phyloP scores from a whole-genome alignment of 1,140 invertebrate genomes.

The Laodelphax striatellus region DNA sequence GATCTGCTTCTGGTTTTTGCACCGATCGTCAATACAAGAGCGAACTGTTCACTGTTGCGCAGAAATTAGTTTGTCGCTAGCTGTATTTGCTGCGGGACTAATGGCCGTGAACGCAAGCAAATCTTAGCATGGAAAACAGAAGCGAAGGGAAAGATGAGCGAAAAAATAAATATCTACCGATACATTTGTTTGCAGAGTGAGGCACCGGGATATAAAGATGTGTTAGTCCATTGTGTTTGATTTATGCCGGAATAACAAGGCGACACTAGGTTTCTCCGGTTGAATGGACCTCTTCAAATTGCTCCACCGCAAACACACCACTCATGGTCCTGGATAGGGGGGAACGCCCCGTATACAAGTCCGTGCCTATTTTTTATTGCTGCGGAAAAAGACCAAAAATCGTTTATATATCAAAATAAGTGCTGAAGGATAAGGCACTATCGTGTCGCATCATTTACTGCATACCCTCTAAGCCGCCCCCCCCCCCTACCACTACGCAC shows the following conservation, averaged over 20 bases:
- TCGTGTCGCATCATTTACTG: too few relatives aligned
- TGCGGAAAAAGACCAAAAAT: background rate
- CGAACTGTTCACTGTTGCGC: too few relatives aligned
- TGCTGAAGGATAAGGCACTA: too few relatives aligned
- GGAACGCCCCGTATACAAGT: background rate
- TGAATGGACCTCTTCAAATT: background rate
- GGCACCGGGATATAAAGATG: background rate
- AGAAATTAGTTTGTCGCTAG: too few relatives aligned
- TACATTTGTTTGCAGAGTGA: background rate
- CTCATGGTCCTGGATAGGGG: background rate
- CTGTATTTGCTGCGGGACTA: too few relatives aligned
- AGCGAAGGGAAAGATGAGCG: background rate
- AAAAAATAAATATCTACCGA: background rate
- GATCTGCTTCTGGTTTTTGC: too few relatives aligned
- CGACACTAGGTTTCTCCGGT: background rate
- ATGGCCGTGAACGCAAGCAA: too few relatives aligned
- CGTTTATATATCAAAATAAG: too few relatives aligned
- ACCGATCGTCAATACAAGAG: too few relatives aligned
- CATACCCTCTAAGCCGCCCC: too few relatives aligned
- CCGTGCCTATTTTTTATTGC: background rate
- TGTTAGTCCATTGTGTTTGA: conserved; percentile 3
- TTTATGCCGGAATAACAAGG: background rate
- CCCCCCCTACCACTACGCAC: too few relatives aligned
- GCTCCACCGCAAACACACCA: background rate
- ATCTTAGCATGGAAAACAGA: background rate